Conservation (phyloP, 1,140 invertebrate species). For the Drosophila nebulosa region DNA sequence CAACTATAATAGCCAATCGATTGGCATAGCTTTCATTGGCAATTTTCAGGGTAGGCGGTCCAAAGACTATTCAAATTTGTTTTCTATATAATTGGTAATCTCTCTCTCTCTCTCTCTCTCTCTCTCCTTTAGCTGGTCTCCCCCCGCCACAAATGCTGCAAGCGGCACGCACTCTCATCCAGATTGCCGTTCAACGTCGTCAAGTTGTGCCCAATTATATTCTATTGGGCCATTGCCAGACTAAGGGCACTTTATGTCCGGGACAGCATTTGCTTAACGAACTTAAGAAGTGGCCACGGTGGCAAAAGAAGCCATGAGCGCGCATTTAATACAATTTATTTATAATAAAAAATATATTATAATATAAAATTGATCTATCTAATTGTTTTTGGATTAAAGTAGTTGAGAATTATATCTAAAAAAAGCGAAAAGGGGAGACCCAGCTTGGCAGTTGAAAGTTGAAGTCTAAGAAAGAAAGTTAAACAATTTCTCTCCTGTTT, state of each 20-base stretch:
- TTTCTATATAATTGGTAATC: background rate
- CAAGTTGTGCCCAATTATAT: conserved; percentile 31
- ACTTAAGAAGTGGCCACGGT: conserved; percentile 27
- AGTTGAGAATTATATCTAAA: too few relatives aligned
- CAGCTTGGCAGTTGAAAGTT: too few relatives aligned
- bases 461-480: too few relatives aligned
- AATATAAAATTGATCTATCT: too few relatives aligned
- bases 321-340: background rate
- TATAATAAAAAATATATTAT: too few relatives aligned
- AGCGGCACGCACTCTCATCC: conserved; percentile 83
- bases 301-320: conserved; percentile 17
- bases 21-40: conserved; percentile 85
- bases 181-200: conserved; percentile 21
- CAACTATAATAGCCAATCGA: conserved; percentile 84
- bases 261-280: conserved; percentile 25
- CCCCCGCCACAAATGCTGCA: conserved; percentile 83
- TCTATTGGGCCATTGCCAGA: conserved; percentile 31
- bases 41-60: conserved; percentile 75
- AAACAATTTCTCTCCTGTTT: too few relatives aligned
- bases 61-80: too few relatives aligned
- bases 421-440: too few relatives aligned
- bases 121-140: conserved; percentile 23
- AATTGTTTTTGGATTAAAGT: too few relatives aligned
- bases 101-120: too few relatives aligned
- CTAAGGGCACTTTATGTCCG: conserved; percentile 35